These are phyloP conservation scores for Arenaria interpres DNA, from an alignment of 2,113 vertebrate genomes.

Conservation along the genomic window DNA sequence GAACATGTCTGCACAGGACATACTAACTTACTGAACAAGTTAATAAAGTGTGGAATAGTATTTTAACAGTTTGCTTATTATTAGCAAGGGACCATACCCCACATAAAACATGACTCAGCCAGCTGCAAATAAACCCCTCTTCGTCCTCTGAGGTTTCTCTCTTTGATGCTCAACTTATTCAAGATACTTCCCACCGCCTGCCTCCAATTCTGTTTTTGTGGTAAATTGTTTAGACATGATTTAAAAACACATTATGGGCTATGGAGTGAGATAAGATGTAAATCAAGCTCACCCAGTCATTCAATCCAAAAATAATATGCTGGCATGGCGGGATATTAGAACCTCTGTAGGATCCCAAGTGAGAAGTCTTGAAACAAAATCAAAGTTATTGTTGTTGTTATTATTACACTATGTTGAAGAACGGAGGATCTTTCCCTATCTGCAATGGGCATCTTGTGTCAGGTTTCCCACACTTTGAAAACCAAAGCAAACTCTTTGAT, in stretches of 20 bases:
- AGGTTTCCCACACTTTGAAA: constrained; percentile 68
- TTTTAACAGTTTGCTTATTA: constrained; percentile 63
- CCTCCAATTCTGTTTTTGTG: constrained; percentile 55
- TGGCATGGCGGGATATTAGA: constrained; percentile 32
- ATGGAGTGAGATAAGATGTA: constrained; percentile 62
- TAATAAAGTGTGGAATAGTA: constrained; percentile 53
- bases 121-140: constrained; percentile 64
- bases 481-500: constrained; percentile 60
- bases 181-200: constrained; percentile 50
- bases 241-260: constrained; percentile 65
- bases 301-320: constrained; percentile 69
- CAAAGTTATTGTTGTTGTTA: constrained; percentile 60
- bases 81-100: constrained; percentile 58
- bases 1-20: constrained; percentile 21
- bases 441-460: constrained; percentile 60
- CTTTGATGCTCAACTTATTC: constrained; percentile 68
- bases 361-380: constrained; percentile 61
- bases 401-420: constrained; percentile 39
- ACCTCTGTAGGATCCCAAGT: constrained; percentile 55
- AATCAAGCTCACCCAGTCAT: constrained; percentile 66
- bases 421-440: constrained; percentile 40
- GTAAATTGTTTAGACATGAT: constrained; percentile 65
- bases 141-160: constrained; percentile 38
- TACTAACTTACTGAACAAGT: not conserved
- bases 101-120: constrained; percentile 65